Conservation (phyloP, 2,888 invertebrate species). For the Tillus elongatus region DNA sequence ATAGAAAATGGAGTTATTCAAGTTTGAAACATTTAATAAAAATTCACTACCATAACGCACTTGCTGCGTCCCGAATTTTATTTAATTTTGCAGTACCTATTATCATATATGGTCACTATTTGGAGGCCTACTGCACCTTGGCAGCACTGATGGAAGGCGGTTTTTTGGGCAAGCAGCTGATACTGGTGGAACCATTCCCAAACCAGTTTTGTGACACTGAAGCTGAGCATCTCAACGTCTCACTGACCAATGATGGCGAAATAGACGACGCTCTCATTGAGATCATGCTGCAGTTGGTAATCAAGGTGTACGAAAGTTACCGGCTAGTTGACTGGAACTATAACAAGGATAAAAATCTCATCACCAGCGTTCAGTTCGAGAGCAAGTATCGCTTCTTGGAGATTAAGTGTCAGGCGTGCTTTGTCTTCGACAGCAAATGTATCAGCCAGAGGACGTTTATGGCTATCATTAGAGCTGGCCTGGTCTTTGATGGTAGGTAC, state of each 20-base stretch:
- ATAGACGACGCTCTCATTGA: too few species aligned
- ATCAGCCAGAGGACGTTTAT: constrained; percentile 38
- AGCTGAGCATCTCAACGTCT: too few species aligned
- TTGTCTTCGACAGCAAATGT: constrained; percentile 50
- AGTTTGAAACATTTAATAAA: too few species aligned
- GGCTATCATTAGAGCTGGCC: constrained; percentile 47
- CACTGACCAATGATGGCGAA: too few species aligned
- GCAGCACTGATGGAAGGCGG: constrained; percentile 53
- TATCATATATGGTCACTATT: constrained; percentile 59
- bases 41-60: too few species aligned
- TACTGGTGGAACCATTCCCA: too few species aligned
- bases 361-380: constrained; percentile 43
- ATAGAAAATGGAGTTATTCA: too few species aligned
- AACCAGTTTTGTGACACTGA: too few species aligned
- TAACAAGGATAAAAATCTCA: constrained; percentile 28
- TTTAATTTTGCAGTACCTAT: too few species aligned
- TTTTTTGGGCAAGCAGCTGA: constrained; percentile 48
- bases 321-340: constrained; percentile 49
- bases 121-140: constrained; percentile 59
- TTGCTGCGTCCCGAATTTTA: too few species aligned
- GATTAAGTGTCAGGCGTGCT: constrained; percentile 48
- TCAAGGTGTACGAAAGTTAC: too few species aligned
- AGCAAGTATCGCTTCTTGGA: constrained; percentile 41
- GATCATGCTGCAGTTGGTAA: too few species aligned
- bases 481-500: constrained; percentile 32